phyloP scores from a whole-genome alignment of 2,113 vertebrate species.

The Plecotus auritus region DNA sequence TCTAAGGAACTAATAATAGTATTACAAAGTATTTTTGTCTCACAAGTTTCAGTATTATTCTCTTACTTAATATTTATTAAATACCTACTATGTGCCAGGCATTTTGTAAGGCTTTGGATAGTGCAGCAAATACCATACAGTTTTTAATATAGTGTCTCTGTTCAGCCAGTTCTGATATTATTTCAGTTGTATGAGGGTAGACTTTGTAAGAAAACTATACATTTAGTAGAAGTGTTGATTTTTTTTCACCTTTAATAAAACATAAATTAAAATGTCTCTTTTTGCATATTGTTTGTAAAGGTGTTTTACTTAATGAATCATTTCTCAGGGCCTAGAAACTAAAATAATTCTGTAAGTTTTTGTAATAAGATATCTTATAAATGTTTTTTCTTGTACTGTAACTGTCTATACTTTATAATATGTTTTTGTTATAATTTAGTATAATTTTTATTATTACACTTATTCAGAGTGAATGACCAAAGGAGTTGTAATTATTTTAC shows the following conservation, averaged over 20 bases:
- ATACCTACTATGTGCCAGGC: background rate
- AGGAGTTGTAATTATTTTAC: background rate
- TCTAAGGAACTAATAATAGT: background rate
- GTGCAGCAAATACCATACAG: background rate
- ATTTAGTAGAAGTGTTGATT: background rate
- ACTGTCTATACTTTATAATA: background rate
- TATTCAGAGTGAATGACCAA: background rate
- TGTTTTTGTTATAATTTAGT: background rate
- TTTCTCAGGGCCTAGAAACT: background rate
- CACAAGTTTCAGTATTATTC: background rate
- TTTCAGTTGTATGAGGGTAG: background rate
- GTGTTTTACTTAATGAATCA: slow-evolving; percentile 11
- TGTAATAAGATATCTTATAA: background rate
- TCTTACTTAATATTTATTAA: background rate
- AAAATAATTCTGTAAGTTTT: slow-evolving; percentile 22
- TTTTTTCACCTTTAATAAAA: slow-evolving; percentile 26
- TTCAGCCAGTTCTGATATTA: background rate
- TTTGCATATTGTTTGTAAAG: background rate
- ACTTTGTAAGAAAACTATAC: background rate
- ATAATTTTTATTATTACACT: background rate
- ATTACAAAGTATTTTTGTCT: background rate
- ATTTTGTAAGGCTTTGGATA: background rate
- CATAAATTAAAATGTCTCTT: background rate
- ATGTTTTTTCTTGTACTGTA: slow-evolving; percentile 5
- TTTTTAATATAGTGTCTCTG: background rate